Base-by-base conservation (phyloP, 2,888 invertebrate genomes). In the Lypha dubia region DNA sequence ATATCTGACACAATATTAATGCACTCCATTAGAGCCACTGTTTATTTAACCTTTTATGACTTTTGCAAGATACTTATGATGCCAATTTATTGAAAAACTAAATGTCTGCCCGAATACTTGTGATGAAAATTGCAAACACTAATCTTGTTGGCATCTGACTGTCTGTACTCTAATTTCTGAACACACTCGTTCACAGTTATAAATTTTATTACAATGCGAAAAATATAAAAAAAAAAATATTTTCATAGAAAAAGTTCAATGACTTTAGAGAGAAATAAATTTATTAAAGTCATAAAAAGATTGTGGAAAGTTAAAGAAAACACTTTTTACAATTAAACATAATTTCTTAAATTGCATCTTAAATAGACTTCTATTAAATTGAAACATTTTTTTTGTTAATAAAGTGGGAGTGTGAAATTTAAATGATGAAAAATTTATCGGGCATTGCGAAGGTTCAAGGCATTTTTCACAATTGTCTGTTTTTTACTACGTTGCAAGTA, bases 81-180 rank as follows among this genome's bases (percentile, higher is more conserved):
- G 6, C 44, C 28, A 28, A 41, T 4, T 32, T 35, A 11, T 9
- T 35, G 51, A 51, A 53, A 68, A 53, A 41, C 68, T n/a, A 53
- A 68, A 53, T 68, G 68, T 68, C 44, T 71, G 58, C 71, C 22
- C n/a, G 8, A 46, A 24, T 15, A 24, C 3, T 24, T 9, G 9
- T 38, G 22, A 68, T 53, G 24, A 22, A 53, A 20, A 53, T 41
- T 20, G 3, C 15, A 24, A 9, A 38, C 20, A 35, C 20, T 20
- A 65, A 53, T 56, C 15, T 5, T 28, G 76, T 5, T 28, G 76
- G 65, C 68, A 68, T 41, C 76, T 67, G 15, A 49, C 5, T 49
- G 76, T 77, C 76, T 77, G 15, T 60, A 68, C 38, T 68, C 76
- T 28, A 60, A 68, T 68, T 77, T 68, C 22, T 15, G 22, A 17